Evolutionary conservation across 2,888 invertebrate species (phyloP).

Genomic region (Biston betularia): DNA sequence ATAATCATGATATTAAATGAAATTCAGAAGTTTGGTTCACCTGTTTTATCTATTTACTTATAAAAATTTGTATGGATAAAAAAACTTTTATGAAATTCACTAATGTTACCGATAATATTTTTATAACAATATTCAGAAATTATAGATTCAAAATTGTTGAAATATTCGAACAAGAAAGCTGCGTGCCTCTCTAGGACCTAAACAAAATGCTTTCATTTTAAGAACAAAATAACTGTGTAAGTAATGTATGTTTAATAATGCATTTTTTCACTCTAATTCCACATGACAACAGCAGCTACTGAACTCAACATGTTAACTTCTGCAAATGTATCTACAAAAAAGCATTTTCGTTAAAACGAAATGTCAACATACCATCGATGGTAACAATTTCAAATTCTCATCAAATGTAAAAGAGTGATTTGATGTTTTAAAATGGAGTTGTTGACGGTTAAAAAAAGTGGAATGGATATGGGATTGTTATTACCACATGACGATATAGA

Average conservation of each 20-base stretch:
- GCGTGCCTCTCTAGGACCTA: not conserved
- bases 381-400: not conserved
- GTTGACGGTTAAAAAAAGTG: conserved; percentile 13
- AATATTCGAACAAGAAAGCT: no score
- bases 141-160: no score
- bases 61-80: no score
- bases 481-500: conserved; percentile 47
- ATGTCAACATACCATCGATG: not conserved
- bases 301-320: conserved; percentile 21
- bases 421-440: conserved; percentile 14
- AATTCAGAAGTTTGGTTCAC: no score
- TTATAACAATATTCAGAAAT: no score
- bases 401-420: not conserved
- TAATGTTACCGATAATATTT: no score
- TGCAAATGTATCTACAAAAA: conserved; percentile 31
- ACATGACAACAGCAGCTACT: conserved; percentile 31
- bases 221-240: conserved; percentile 13
- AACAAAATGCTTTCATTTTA: conserved; percentile 14
- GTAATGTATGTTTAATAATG: conserved; percentile 10
- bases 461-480: conserved; percentile 16
- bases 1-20: no score
- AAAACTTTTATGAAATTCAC: no score
- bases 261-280: conserved; percentile 23
- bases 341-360: conserved; percentile 18
- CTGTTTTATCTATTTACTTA: no score